A percentile compares a stretch with the other conserved stretches of the same genome.
phyloP scores from a whole-genome alignment of 2,797 vertebrate species.

The Hippocampus kuda region DNA sequence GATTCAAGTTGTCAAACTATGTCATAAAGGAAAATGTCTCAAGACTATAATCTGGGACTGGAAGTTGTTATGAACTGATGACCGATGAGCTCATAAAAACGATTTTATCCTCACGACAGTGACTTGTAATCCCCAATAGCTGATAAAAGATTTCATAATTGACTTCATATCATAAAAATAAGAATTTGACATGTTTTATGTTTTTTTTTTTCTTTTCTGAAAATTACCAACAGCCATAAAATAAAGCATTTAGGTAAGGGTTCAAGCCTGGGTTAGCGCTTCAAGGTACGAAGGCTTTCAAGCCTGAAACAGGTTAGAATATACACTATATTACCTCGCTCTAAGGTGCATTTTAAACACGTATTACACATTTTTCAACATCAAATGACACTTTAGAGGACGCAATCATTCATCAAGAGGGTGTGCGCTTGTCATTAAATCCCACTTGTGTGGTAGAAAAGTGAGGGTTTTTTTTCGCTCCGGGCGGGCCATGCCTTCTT shows the following conservation, averaged over 20 bases:
- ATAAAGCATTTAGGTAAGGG: background rate
- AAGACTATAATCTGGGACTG: background rate
- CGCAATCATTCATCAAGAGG: background rate
- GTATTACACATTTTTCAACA: background rate
- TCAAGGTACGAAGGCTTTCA: background rate
- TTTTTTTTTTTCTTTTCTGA: too few species aligned
- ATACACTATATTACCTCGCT: background rate
- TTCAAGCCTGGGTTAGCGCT: background rate
- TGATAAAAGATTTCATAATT: background rate
- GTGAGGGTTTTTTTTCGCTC: background rate
- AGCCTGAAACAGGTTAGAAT: background rate
- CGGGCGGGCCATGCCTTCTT: background rate
- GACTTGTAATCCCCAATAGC: background rate
- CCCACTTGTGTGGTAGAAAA: background rate
- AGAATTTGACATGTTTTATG: background rate
- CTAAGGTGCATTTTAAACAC: background rate
- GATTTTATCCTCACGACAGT: background rate
- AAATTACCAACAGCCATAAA: background rate
- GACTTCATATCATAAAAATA: background rate
- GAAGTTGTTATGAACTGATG: background rate
- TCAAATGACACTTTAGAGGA: background rate
- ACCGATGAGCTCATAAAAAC: background rate
- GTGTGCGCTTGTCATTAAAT: constrained; percentile 1
- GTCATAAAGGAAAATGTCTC: background rate
- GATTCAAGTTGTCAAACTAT: background rate